These are phyloP conservation scores for Carassius carassius DNA, from an alignment of 2,113 vertebrate species.

Conservation along the genomic window DNA sequence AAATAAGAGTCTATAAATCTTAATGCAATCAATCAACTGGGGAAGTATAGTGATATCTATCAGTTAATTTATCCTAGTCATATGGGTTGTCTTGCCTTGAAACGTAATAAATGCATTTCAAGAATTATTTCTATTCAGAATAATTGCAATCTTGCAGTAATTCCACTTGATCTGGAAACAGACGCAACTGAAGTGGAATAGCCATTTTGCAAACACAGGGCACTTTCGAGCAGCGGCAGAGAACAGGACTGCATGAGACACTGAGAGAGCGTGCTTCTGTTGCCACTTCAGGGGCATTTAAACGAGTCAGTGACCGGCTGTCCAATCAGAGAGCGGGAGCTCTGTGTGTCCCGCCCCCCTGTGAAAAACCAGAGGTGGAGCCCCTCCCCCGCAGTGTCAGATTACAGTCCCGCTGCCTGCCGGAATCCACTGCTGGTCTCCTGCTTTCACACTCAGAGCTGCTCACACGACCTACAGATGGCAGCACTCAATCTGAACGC, in stretches of 20 bases:
- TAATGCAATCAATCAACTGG: neutral
- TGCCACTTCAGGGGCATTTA: slow-evolving; percentile 75
- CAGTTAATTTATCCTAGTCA: neutral
- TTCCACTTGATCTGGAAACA: neutral
- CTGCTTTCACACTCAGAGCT: slow-evolving; percentile 43
- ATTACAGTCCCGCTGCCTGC: slow-evolving; percentile 71
- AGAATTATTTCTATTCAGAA: neutral
- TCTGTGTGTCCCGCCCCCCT: slow-evolving; percentile 57
- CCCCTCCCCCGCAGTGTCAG: slow-evolving; percentile 70
- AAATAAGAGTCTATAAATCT: neutral
- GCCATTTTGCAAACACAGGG: neutral
- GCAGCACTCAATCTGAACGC: slow-evolving; percentile 56
- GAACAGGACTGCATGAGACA: slow-evolving; percentile 13
- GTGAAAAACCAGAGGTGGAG: slow-evolving; percentile 51
- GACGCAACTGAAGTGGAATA: neutral
- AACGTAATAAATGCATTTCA: neutral
- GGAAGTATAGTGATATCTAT: too few relatives aligned
- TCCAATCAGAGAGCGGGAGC: slow-evolving; percentile 66
- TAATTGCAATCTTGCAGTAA: neutral
- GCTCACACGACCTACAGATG: slow-evolving; percentile 68
- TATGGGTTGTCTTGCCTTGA: neutral
- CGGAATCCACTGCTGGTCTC: slow-evolving; percentile 66
- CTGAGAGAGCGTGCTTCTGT: slow-evolving; percentile 61
- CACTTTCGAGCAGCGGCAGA: slow-evolving; percentile 56
- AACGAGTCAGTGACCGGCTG: slow-evolving; percentile 68